phyloP scores from a whole-genome alignment of 2,888 invertebrate genomes.

The Thumatha senex region DNA sequence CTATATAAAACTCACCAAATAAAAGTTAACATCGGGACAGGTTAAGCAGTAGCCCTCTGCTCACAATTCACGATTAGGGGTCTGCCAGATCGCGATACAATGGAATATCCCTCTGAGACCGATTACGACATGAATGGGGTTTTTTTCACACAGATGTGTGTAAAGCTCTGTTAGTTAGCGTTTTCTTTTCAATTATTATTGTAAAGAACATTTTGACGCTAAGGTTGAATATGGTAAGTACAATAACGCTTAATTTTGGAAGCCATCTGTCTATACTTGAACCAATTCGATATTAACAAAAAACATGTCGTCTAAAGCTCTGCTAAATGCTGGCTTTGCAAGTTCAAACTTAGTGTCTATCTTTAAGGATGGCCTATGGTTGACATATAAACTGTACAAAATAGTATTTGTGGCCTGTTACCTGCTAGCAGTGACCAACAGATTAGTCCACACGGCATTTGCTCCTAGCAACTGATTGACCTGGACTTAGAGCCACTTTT shows the following conservation, averaged over 20 bases:
- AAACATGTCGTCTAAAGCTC: neutral
- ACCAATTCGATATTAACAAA: neutral
- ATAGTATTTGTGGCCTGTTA: too few species aligned
- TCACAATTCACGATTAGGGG: constrained; percentile 26
- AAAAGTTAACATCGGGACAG: neutral
- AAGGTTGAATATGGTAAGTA: neutral
- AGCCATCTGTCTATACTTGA: constrained; percentile 2
- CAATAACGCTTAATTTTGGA: constrained; percentile 4
- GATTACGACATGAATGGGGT: constrained; percentile 28
- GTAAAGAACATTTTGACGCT: neutral
- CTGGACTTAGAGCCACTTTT: too few species aligned
- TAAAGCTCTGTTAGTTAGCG: neutral
- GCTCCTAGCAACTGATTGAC: too few species aligned
- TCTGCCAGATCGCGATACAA: constrained; percentile 35
- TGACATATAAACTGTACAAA: too few species aligned
- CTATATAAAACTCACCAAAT: neutral
- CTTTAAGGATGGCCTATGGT: too few species aligned
- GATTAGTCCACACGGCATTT: too few species aligned
- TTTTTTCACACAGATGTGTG: constrained; percentile 28
- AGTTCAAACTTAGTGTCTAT: too few species aligned
- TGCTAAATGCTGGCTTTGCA: too few species aligned
- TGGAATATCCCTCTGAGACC: constrained; percentile 33
- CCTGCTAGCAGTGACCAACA: too few species aligned
- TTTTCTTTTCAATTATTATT: constrained; percentile 8
- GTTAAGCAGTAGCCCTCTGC: constrained; percentile 2